Base-by-base conservation (phyloP, 2,888 invertebrate species). In the Cacoxenus indagator region DNA sequence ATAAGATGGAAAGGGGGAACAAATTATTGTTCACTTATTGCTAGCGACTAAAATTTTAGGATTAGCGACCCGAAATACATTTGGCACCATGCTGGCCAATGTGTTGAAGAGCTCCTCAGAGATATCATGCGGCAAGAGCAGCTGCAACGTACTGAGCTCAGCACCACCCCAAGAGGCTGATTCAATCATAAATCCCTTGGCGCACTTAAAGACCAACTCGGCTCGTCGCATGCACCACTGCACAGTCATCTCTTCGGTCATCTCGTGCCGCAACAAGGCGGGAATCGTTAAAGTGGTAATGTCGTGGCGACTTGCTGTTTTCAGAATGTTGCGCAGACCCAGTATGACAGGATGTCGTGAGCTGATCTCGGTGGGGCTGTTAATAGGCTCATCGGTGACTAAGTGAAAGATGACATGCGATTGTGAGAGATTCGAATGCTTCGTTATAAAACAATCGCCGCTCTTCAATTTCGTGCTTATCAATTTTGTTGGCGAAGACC, bases 101-200 rank as follows among this genome's bases (percentile, higher is more conserved):
- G 93, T 92, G 46, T 91, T 91, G 86, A 96, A 96, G 43, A 96
- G 91, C 80, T 94, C 94, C 81, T 93, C 93, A 0, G 96, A 95
- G 84, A 96, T 93, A 51, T 93, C 93, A 90, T 93, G 91, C 2
- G 97, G 97, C 64, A 96, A 92, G 70, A 96, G 89, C 54, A 89
- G 65, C 76, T 88, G 88, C 26, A 88, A 70, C 0, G 88, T 88
- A 70, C 88, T 88, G 31, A 96, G 90, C 88, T 95, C 95, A 0
- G 95, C 94, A 37, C 96, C 96, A 72, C 96, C 96, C 93, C 96
- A 95, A 0, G 96, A 95, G 8, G 95, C 94, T 91, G 97, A 96
- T 90, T 99, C 99, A 88, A 99, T 97, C 95, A 99, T 96, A 89
- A 99, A 99, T 2, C 99, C 99, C 90, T 99, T 99, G 65, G 98